Base-by-base conservation (phyloP, 2,888 invertebrate species). In the Mesorhabditis spiculigera region DNA sequence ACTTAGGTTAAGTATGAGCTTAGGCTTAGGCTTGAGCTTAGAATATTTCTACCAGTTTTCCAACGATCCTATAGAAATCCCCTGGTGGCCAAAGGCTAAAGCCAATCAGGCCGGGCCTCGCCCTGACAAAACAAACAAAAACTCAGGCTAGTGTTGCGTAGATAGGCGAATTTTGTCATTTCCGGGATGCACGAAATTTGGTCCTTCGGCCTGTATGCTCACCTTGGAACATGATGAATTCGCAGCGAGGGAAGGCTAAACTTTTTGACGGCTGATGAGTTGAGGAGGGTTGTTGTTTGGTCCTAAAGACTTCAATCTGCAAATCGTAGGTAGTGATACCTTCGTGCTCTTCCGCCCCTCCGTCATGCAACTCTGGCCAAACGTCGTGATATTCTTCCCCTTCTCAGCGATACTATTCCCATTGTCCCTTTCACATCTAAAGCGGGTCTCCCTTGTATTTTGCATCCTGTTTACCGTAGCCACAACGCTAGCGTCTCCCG, bases 241-340 rank as follows among this genome's bases (percentile, higher is more conserved):
- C 58, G 8, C 58, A 50, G n/a, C 10, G 58, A 50, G n/a, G 58
- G 58, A 50, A 50, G 58, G n/a, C 58, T 50, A n/a, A 50, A 50
- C 58, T 50, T 50, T n/a, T 50, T 50, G 8, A n/a, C 58, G 58
- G 10, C n/a, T n/a, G 58, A 50, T 50, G 58, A 50, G 58, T 50
- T 50, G 58, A 50, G 58, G n/a, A 50, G 58, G n/a, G 58, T 50
- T 10, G n/a, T 50, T 50, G 58, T 50, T 50, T 50, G 58, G n/a
- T 50, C 58, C 58, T 50, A n/a, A 50, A 50, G n/a, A 2, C 58
- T 10, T 50, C n/a, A 13, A n/a, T 50, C 10, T 50, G 8, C 58
- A 50, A 13, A 28, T 28, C 28, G 8, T 50, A 50, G 58, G n/a
- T 50, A 50, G 8, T 50, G 58, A 50, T 13, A 50, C 58, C 58